These are phyloP conservation scores for Drosophila biarmipes DNA, from an alignment of 1,140 invertebrate genomes.

Conservation along the genomic window DNA sequence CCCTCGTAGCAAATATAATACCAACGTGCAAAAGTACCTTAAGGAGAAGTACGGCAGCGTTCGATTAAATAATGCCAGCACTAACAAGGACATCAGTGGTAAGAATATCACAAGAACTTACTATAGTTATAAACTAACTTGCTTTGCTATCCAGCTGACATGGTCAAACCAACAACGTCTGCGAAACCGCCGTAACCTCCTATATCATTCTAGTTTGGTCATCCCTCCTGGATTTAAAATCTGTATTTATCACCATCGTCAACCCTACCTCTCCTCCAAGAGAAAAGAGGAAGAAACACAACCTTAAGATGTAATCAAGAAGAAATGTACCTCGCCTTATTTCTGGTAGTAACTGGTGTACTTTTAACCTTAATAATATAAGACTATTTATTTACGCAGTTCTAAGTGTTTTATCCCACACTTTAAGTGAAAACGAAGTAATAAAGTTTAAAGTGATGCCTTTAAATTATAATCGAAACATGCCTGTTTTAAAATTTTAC, in stretches of 20 bases:
- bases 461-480: background rate
- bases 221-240: constrained; percentile 5
- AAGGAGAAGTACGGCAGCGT: constrained; percentile 54
- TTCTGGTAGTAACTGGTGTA: constrained; percentile 18
- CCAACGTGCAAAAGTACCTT: constrained; percentile 62
- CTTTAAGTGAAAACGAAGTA: constrained; percentile 2
- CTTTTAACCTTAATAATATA: constrained; percentile 11
- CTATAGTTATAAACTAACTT: background rate
- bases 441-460: constrained; percentile 6
- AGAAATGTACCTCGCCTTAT: constrained; percentile 28
- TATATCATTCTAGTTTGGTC: background rate
- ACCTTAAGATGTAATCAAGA: constrained; percentile 1
- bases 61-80: constrained; percentile 1
- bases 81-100: background rate
- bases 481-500: no score
- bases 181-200: background rate
- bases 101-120: background rate
- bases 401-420: constrained; percentile 11
- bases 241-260: background rate
- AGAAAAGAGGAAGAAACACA: background rate
- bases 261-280: constrained; percentile 3
- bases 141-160: background rate
- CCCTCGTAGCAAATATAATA: constrained; percentile 62
- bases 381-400: constrained; percentile 4
- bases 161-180: background rate